phyloP scores from a whole-genome alignment of 1,140 invertebrate species.

The Drosophila lacertosa region DNA sequence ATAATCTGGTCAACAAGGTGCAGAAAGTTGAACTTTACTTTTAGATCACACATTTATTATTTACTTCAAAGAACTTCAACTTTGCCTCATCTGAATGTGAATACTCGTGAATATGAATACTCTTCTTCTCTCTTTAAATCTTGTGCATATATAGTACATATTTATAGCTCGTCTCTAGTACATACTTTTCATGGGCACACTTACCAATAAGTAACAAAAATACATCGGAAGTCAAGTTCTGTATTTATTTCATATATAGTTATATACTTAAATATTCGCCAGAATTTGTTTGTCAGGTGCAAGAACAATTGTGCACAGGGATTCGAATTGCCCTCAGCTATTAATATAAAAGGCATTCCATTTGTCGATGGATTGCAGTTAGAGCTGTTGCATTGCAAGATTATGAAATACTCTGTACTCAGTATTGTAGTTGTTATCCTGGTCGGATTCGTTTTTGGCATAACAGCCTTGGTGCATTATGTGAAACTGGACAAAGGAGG shows the following conservation, averaged over 20 bases:
- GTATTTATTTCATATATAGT: no score
- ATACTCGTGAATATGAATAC: no score
- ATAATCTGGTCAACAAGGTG: no score
- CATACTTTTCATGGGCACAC: no score
- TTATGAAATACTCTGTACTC: neutral
- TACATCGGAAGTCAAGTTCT: neutral
- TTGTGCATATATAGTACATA: neutral
- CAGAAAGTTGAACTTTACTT: no score
- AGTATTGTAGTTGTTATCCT: no score
- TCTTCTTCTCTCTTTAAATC: no score
- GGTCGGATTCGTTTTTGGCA: neutral
- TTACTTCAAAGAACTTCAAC: no score
- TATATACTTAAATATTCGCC: neutral
- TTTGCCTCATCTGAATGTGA: no score
- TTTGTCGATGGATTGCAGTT: neutral
- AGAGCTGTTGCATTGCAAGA: neutral
- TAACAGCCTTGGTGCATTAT: constrained; percentile 41
- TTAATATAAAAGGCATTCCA: constrained; percentile 8
- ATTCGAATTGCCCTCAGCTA: no score
- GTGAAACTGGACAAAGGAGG: constrained; percentile 19
- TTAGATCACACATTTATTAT: no score
- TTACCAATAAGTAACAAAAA: no score
- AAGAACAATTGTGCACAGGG: neutral
- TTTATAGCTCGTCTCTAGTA: neutral
- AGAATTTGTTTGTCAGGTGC: neutral